These are phyloP conservation scores for Aphrocallistes beatrix DNA, from an alignment of 37 sponge, comb jelly and placozoan species.

Conservation along the genomic window DNA sequence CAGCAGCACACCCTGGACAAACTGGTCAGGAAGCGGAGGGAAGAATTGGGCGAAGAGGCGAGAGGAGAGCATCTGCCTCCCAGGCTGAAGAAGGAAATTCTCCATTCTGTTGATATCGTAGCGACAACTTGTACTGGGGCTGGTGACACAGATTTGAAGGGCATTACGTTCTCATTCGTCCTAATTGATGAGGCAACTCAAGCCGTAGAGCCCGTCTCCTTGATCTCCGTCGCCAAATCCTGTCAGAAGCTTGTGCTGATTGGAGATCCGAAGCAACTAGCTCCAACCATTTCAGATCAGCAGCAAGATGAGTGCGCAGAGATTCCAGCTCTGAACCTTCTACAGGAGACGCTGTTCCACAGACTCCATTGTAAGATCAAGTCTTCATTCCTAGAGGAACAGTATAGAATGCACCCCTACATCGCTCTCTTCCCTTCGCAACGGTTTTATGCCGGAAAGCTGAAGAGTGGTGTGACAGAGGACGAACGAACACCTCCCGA, in stretches of 20 bases:
- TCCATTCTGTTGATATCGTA: slow-evolving; percentile 39
- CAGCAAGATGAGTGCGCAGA: neutral
- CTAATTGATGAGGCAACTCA: slow-evolving; percentile 60
- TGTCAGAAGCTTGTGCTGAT: slow-evolving; percentile 52
- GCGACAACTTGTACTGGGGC: slow-evolving; percentile 50
- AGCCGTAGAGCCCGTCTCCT: slow-evolving; percentile 36
- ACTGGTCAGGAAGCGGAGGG: slow-evolving; percentile 26
- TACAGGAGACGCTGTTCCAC: slow-evolving; percentile 43
- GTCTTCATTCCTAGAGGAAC: slow-evolving; percentile 40
- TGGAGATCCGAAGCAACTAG: slow-evolving; percentile 55
- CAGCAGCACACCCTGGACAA: slow-evolving; percentile 29
- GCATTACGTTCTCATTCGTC: slow-evolving; percentile 35
- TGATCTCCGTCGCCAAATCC: slow-evolving; percentile 26
- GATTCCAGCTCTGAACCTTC: neutral
- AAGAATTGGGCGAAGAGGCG: slow-evolving; percentile 22
- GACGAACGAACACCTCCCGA: neutral
- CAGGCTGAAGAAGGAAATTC: slow-evolving; percentile 18
- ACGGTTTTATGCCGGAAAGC: slow-evolving; percentile 35
- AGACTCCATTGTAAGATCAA: slow-evolving; percentile 28
- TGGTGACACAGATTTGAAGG: slow-evolving; percentile 31
- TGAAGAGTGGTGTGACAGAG: slow-evolving; percentile 23
- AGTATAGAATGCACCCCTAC: slow-evolving; percentile 55
- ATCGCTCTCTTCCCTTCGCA: slow-evolving; percentile 43
- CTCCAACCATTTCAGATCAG: slow-evolving; percentile 26
- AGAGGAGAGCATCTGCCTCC: neutral